phyloP scores from a whole-genome alignment of 2,797 vertebrate genomes.

The Hozukius guyotensis region DNA sequence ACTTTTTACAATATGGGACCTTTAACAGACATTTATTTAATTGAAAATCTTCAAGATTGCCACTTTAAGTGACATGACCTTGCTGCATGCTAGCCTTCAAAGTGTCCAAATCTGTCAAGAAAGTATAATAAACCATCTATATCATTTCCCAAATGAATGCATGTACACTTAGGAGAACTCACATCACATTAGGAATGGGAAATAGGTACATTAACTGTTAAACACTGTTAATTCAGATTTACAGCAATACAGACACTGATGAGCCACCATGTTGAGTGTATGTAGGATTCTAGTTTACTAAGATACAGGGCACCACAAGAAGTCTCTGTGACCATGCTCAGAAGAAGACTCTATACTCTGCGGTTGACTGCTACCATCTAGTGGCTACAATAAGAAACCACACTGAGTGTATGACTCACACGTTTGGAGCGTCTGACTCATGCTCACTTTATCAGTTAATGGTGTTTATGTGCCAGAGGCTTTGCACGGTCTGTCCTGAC shows the following conservation, averaged over 20 bases:
- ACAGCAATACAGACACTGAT: not conserved
- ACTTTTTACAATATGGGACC: too few relatives aligned
- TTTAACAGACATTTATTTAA: too few relatives aligned
- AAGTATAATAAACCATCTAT: not conserved
- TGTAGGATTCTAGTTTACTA: not conserved
- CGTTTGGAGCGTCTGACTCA: not conserved
- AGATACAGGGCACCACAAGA: not conserved
- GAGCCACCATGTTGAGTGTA: not conserved
- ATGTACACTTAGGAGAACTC: not conserved
- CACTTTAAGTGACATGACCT: too few relatives aligned
- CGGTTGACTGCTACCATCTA: constrained; percentile 34
- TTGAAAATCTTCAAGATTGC: too few relatives aligned
- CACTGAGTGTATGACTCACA: not conserved
- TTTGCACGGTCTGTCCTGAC: not conserved
- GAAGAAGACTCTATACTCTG: not conserved
- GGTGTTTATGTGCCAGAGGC: not conserved
- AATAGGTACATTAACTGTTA: not conserved
- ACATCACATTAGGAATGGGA: not conserved
- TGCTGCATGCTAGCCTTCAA: not conserved
- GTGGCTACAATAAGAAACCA: constrained; percentile 16
- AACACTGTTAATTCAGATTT: not conserved
- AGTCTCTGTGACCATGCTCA: not conserved
- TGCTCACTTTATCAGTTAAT: not conserved
- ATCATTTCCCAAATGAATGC: not conserved
- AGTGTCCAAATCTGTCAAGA: not conserved